Conservation (phyloP, 2,797 vertebrate species). For the Corythornis leucogaster region DNA sequence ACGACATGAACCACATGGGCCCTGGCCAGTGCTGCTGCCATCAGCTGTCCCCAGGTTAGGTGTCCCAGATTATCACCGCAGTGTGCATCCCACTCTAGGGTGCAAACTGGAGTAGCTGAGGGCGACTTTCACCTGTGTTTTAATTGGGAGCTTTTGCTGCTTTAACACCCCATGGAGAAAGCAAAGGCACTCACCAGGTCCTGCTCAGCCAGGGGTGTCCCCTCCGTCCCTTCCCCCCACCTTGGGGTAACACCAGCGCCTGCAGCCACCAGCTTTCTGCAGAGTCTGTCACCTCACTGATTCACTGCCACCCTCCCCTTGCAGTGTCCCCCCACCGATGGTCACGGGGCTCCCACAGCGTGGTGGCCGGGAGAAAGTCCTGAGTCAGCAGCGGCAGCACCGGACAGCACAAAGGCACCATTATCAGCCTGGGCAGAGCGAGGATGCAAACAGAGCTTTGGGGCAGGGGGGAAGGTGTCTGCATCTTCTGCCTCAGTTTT, state of each 20-base stretch:
- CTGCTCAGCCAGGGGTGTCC: background rate
- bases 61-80: fast-evolving
- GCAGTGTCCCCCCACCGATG: background rate
- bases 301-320: background rate
- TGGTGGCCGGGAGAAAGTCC: background rate
- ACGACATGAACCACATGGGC: fast-evolving
- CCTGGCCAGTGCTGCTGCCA: fast-evolving
- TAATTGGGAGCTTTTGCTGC: background rate
- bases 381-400: background rate
- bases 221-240: background rate
- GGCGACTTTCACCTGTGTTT: background rate
- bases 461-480: fast-evolving
- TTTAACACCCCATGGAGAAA: fast-evolving
- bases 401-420: background rate
- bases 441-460: background rate
- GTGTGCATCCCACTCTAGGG: fast-evolving
- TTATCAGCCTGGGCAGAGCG: background rate
- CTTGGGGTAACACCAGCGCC: fast-evolving
- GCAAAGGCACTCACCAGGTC: background rate
- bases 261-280: background rate
- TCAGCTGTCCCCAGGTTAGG: background rate
- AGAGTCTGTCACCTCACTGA: background rate
- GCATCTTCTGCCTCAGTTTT: background rate
- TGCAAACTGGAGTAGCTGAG: background rate
- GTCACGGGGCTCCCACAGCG: constrained; percentile 23